Evolutionary conservation across 2,888 invertebrate genomes (phyloP), one percentile per base, ranked within the genome.

Genomic region (Ennomos fuscantarius): DNA sequence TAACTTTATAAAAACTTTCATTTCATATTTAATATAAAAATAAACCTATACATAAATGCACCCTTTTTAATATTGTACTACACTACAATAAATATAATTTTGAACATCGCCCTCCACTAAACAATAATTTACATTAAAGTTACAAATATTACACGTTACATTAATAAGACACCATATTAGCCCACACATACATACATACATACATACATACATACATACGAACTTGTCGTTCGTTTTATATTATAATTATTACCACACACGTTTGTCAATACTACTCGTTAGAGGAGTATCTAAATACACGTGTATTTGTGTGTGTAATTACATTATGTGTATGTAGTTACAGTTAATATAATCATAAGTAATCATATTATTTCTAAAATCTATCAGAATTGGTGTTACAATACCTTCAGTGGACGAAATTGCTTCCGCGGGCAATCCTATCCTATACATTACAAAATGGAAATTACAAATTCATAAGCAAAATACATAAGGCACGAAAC

Each of bases 321-420:
- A 55, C 42, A 51, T n/a, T n/a, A n/a, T n/a, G n/a, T n/a, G n/a
- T 24, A 24, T 24, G 44, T 54, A 57, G 59, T 45, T 50, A 52
- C 24, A 55, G n/a, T 47, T 53, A 11, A 31, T 56, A 63, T 46
- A 46, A 70, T 62, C 64, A 59, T 56, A 55, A 57, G 42, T 35
- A 55, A 64, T 59, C 60, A 68, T 58, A 69, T 24, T 24, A 24
- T 48, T 34, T 60, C 62, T 72, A 70, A 72, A 82, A 69, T 72
- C 84, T 86, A 86, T 74, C 60, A 75, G 73, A 80, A 84, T 91
- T 92, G 91, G 91, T 92, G 91, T 92, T 85, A 66, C 68, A 67
- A 76, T 87, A 91, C 91, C 90, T 90, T 81, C 90, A 91, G 90
- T 89, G 90, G 91, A 91, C 91, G 89, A 81, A 78, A 80, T 66